These are phyloP conservation scores for Nicator chloris DNA, from an alignment of 2,113 vertebrate species.

Conservation along the genomic window DNA sequence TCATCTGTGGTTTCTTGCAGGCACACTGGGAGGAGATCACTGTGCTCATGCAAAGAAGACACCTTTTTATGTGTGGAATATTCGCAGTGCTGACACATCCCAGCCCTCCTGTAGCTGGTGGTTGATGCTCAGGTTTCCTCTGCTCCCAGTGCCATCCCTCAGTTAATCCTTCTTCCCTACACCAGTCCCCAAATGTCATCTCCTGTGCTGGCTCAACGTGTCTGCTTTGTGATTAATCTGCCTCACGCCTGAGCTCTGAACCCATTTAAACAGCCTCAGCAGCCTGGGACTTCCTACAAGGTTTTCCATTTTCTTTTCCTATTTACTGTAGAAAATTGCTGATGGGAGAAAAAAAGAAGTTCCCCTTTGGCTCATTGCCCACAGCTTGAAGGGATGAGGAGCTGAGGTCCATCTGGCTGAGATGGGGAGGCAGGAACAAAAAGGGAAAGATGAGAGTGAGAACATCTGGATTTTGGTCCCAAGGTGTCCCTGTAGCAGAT, in stretches of 20 bases:
- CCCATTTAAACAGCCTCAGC: constrained; percentile 21
- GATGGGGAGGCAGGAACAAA: not conserved
- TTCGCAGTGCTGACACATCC: not conserved
- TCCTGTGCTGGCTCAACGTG: not conserved
- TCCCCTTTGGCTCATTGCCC: not conserved
- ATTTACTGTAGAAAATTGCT: constrained; percentile 44
- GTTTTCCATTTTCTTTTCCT: constrained; percentile 38
- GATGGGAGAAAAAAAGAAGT: not conserved
- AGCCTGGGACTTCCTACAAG: constrained; percentile 27
- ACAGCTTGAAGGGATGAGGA: not conserved
- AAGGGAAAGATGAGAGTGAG: not conserved
- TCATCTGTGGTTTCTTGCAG: rapidly evolving
- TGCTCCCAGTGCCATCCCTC: not conserved
- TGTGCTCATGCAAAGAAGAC: not conserved
- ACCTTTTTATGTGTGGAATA: rapidly evolving
- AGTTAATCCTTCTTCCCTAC: not conserved
- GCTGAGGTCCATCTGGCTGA: not conserved
- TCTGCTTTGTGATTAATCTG: not conserved
- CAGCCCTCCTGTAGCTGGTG: not conserved
- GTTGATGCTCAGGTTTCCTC: not conserved
- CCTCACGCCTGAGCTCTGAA: not conserved
- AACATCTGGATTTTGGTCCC: not conserved
- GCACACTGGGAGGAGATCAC: not conserved
- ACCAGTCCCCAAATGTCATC: not conserved
- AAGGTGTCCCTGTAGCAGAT: not conserved